Evolutionary conservation across 1,140 invertebrate species (phyloP), one percentile per base, ranked within the genome.

Genomic region (Bombus soroeensis): DNA sequence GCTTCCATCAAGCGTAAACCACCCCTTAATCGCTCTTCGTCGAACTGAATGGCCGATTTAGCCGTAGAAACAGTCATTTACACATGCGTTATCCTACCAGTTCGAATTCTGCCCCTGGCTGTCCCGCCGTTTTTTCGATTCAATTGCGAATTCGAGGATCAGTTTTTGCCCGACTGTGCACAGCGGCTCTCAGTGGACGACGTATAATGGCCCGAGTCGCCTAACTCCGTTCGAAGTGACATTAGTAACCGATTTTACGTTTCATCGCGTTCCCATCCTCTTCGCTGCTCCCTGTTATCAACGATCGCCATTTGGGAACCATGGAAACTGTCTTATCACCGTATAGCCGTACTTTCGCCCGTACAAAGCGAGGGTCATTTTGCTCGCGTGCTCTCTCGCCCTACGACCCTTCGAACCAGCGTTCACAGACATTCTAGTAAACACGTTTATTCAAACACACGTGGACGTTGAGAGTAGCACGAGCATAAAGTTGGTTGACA

Each of bases 291-390:
- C 64, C 15, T 15, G 68, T 88, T 89, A 89, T 89, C 88, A 88
- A 86, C 37, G 83, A 85, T 85, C 76, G 68, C 83, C 77, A 73
- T 86, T 88, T 62, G 74, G 74, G 62, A 79, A 39, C 74, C 62
- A 53, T 84, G 82, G 82, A 78, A 84, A 84, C 82, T 72, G 83
- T 78, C 88, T 89, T 89, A 89, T 89, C 88, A 37, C 57, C 47
- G 47, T 34, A 22, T 43, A 73, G 62, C 47, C 71, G 71, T 76
- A 74, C 85, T 89, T 86, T 83, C 88, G 15, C 25, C n/a, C 47
- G 83, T 70, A 66, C 77, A 39, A 64, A 76, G 53, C 73, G 73
- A 34, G 32, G 87, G 84, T 83, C 87, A 86, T 76, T 87, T 89
- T 89, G 72, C 74, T 32, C 74, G 9, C 43, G 10, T 88, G 79